Conservation (phyloP, 2,888 invertebrate genomes). For the Volucella bombylans region DNA sequence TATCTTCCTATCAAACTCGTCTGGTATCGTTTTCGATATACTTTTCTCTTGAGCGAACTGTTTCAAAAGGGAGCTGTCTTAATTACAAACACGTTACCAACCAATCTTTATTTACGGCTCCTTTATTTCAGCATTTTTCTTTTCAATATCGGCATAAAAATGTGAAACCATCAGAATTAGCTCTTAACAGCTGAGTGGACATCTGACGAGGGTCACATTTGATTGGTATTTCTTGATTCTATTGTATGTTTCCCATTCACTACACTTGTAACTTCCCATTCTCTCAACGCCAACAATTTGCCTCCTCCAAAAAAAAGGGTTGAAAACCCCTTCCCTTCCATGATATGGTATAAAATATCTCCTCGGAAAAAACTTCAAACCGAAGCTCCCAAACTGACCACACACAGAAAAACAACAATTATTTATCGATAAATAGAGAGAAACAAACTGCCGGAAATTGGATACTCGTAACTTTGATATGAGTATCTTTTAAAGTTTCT, state of each 20-base stretch:
- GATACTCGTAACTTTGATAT: background rate
- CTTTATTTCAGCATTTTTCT: background rate
- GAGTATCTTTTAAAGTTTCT: slow-evolving; percentile 2
- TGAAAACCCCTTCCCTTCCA: slow-evolving; percentile 26
- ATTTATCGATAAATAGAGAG: background rate
- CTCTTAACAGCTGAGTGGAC: slow-evolving; percentile 36
- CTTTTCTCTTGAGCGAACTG: no score
- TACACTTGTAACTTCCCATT: slow-evolving; percentile 55
- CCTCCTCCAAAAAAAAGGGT: background rate
- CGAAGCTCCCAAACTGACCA: slow-evolving; percentile 1
- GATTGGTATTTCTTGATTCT: slow-evolving; percentile 5
- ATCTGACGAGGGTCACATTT: slow-evolving; percentile 52
- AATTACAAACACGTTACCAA: no score
- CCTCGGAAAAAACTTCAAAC: slow-evolving; percentile 16
- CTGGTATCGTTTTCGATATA: no score
- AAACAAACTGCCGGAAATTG: background rate
- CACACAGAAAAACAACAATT: slow-evolving; percentile 24
- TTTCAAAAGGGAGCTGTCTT: no score
- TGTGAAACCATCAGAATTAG: slow-evolving; percentile 26
- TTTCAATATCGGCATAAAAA: no score
- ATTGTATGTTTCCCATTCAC: slow-evolving; percentile 31
- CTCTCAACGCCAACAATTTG: background rate
- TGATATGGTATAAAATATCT: slow-evolving; percentile 7
- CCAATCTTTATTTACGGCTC: no score
- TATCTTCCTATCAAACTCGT: no score